Evolutionary conservation across 1,140 invertebrate genomes (phyloP), one percentile per base, ranked within the genome.

Genomic region (Macrobrachium rosenbergii): DNA sequence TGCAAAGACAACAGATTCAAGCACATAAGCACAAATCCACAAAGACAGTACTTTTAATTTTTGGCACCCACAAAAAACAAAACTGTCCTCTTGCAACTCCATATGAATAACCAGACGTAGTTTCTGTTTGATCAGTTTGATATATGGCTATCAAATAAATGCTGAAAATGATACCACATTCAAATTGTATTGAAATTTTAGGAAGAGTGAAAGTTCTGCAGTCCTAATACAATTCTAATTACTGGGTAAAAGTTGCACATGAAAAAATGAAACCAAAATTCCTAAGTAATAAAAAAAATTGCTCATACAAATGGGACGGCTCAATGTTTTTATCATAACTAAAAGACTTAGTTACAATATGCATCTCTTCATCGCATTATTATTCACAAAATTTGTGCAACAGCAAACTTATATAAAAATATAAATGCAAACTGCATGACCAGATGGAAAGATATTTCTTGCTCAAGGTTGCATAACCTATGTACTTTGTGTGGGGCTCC

Each of bases 51-150:
- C 76, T 69, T 86, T 62, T 76, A 80, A 43, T 86, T 67, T 86
- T 86, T 86, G 83, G 83, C 83, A 86, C 83, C 78, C 69, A 64
- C 21, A 43, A 69, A 86, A 76, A 86, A 86, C 76, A 64, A 73
- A 76, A 79, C 63, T 80, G 77, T 59, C 69, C 77, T 79, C 43
- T 37, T 86, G 76, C 76, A 86, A 63, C 60, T 80, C 45, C 45
- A 69, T 63, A 86, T 73, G 76, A 76, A 86, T 16, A 76, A 80
- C 21, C 69, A 23, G 76, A 84, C 59, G 72, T 64, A 84, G 63
- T n/a, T 60, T 86, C 76, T 60, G 60, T 52, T 52, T 23, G 45
- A 60, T 45, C 59, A 58, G 43, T 72, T 76, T 63, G 62, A 75
- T 76, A 43, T 52, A 52, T 52, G 52, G 52, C 52, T 52, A 10